These are phyloP conservation scores for Gerosis bhagava DNA, from an alignment of 2,888 invertebrate genomes.

Conservation along the genomic window DNA sequence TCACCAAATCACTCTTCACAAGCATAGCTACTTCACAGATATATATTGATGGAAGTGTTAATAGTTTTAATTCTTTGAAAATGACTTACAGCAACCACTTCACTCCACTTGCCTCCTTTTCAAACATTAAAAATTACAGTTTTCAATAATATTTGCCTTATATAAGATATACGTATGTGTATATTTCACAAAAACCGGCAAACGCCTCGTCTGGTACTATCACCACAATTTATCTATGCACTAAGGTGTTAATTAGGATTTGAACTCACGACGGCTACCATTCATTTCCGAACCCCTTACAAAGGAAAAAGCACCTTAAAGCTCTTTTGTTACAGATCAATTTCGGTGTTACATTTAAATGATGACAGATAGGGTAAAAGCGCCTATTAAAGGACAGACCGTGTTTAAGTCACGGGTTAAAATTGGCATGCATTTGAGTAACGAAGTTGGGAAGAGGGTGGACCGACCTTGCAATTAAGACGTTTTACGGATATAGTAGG, in stretches of 20 bases:
- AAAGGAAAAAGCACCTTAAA: slow-evolving; percentile 40
- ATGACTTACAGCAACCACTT: no score
- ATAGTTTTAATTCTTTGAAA: no score
- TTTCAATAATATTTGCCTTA: no score
- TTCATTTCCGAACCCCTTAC: slow-evolving; percentile 39
- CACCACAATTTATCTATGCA: slow-evolving; percentile 74
- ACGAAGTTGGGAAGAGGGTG: slow-evolving; percentile 51
- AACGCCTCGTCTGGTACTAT: slow-evolving; percentile 58
- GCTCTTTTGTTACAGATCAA: slow-evolving; percentile 33
- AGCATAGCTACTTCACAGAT: no score
- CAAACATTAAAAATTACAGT: no score
- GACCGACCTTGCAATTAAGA: slow-evolving; percentile 61
- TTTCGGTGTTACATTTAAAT: slow-evolving; percentile 28
- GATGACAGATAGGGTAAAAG: slow-evolving; percentile 73
- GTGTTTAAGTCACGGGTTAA: slow-evolving; percentile 70
- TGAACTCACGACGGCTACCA: slow-evolving; percentile 75
- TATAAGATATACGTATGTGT: no score
- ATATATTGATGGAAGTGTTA: no score
- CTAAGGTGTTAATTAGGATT: slow-evolving; percentile 78
- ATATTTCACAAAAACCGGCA: slow-evolving; percentile 45
- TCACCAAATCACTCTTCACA: no score
- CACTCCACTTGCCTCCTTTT: no score
- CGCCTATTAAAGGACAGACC: slow-evolving; percentile 66
- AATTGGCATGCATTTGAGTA: slow-evolving; percentile 67
- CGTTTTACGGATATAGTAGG: slow-evolving; percentile 39